phyloP scores from a whole-genome alignment of 2,888 invertebrate genomes.

The Oxyteleia sp. region DNA sequence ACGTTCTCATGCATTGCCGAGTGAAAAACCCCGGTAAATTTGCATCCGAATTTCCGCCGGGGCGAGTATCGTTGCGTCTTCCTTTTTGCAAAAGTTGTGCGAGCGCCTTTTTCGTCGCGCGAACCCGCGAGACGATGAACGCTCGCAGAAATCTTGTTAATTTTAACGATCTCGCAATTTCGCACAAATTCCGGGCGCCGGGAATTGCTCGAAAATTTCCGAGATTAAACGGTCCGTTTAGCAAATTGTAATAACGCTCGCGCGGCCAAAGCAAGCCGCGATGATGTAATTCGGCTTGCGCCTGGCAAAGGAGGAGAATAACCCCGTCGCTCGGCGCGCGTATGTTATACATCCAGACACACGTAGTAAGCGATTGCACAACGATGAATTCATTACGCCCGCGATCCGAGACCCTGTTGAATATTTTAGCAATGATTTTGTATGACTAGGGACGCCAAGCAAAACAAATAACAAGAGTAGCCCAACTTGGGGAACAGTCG shows the following conservation, averaged over 20 bases:
- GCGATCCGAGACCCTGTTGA: constrained; percentile 69
- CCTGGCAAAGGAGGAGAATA: constrained; percentile 61
- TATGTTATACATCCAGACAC: constrained; percentile 65
- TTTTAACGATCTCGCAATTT: constrained; percentile 70
- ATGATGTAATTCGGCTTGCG: constrained; percentile 70
- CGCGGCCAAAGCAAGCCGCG: constrained; percentile 68
- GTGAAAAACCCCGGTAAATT: constrained; percentile 21
- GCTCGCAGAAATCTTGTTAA: constrained; percentile 67
- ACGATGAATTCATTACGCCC: constrained; percentile 70
- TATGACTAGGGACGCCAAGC: constrained; percentile 66
- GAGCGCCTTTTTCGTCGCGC: constrained; percentile 33
- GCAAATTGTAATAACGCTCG: constrained; percentile 71
- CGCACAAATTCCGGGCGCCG: constrained; percentile 54
- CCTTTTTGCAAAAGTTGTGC: constrained; percentile 44
- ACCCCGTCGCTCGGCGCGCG: constrained; percentile 48
- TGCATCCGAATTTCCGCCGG: constrained; percentile 39
- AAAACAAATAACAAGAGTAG: constrained; percentile 69
- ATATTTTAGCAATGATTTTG: constrained; percentile 70
- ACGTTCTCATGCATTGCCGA: neutral
- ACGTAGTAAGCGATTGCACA: constrained; percentile 67
- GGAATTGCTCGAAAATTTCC: constrained; percentile 70
- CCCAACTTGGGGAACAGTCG: constrained; percentile 45
- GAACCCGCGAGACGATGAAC: constrained; percentile 31
- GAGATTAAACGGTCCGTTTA: constrained; percentile 73
- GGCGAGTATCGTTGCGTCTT: constrained; percentile 2